These are phyloP conservation scores for Pollenia angustigena DNA, from an alignment of 2,888 invertebrate genomes.

Conservation along the genomic window DNA sequence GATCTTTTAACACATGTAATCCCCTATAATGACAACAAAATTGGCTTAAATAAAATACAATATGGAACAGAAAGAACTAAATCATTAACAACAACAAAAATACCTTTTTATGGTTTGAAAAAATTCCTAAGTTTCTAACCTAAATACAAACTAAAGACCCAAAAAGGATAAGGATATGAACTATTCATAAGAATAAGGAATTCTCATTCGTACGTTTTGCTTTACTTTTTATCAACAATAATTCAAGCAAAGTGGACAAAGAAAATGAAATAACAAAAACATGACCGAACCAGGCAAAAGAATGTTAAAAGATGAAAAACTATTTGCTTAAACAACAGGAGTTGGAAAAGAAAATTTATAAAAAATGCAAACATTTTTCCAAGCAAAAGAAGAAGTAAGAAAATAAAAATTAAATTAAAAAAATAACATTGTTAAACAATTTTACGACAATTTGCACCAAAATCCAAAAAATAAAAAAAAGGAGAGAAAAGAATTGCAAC, in stretches of 20 bases:
- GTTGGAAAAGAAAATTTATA: slow-evolving; percentile 1
- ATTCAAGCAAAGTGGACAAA: background rate
- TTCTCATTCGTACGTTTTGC: slow-evolving; percentile 2
- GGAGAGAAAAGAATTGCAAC: slow-evolving; percentile 3
- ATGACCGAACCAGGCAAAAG: slow-evolving; percentile 2
- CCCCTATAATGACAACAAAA: slow-evolving; percentile 48
- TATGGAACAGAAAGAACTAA: background rate
- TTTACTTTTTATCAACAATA: background rate
- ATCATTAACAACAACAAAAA: slow-evolving; percentile 9
- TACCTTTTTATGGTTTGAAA: slow-evolving; percentile 12
- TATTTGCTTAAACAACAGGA: background rate
- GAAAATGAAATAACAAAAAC: background rate
- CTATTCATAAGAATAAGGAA: slow-evolving; percentile 32
- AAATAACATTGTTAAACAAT: slow-evolving; percentile 78
- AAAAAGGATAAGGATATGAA: slow-evolving; percentile 22
- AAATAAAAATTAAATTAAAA: slow-evolving; percentile 7
- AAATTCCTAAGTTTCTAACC: slow-evolving; percentile 13
- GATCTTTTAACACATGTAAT: slow-evolving; percentile 54
- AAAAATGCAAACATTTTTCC: slow-evolving; percentile 56
- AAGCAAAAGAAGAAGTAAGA: slow-evolving; percentile 33
- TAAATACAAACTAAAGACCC: background rate
- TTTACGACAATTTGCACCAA: slow-evolving; percentile 79
- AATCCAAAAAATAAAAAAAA: background rate
- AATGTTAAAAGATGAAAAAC: slow-evolving; percentile 23
- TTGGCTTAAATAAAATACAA: slow-evolving; percentile 48